Percentiles rank a stretch among this genome's conserved stretches.
These are phyloP conservation scores for Bibio marci DNA, from an alignment of 2,888 invertebrate genomes.

Conservation along the genomic window DNA sequence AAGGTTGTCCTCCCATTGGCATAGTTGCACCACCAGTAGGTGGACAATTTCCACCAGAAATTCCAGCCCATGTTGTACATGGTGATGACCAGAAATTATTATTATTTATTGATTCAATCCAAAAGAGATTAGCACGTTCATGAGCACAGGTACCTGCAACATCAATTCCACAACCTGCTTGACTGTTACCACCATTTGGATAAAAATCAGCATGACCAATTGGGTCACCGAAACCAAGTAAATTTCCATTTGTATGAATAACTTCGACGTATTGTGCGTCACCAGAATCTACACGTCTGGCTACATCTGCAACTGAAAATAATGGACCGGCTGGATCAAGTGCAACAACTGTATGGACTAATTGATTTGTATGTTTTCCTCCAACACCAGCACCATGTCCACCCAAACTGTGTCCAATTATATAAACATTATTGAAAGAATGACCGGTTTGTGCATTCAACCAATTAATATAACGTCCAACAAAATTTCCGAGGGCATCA, in stretches of 20 bases:
- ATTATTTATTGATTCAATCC: constrained; percentile 25
- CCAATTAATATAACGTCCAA: constrained; percentile 19
- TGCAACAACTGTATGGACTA: constrained; percentile 22
- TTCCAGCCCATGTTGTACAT: constrained; percentile 15
- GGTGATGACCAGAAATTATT: constrained; percentile 19
- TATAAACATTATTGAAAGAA: constrained; percentile 15
- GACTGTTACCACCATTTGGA: constrained; percentile 31
- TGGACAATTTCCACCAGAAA: constrained; percentile 7
- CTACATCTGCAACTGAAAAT: constrained; percentile 16
- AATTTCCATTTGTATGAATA: constrained; percentile 24
- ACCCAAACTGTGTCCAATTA: constrained; percentile 28
- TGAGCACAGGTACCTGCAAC: constrained; percentile 29
- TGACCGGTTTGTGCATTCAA: constrained; percentile 14
- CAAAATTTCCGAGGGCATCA: constrained; percentile 16
- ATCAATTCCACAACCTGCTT: constrained; percentile 32
- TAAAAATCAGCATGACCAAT: constrained; percentile 27
- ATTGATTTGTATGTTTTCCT: constrained; percentile 17
- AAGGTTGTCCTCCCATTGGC: constrained; percentile 8
- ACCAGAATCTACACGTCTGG: constrained; percentile 20
- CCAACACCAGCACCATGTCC: constrained; percentile 25
- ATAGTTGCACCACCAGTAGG: background rate
- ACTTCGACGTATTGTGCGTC: constrained; percentile 26
- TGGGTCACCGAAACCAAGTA: constrained; percentile 19
- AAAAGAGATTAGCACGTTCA: constrained; percentile 26
- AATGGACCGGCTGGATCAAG: constrained; percentile 26